Evolutionary conservation across 2,113 vertebrate species (phyloP).

Genomic region (Takifugu flavidus): DNA sequence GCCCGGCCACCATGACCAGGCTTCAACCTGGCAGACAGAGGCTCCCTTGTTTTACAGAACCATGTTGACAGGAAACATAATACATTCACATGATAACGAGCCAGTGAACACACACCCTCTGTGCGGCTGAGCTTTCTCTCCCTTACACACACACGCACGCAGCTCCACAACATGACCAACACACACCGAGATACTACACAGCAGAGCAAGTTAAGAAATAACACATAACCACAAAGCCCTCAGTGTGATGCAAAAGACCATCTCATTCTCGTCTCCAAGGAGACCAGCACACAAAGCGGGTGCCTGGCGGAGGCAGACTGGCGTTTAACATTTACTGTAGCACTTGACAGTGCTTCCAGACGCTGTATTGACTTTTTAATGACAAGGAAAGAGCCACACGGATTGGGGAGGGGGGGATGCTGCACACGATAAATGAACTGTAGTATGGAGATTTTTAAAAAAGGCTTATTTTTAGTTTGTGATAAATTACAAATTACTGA

Average conservation of each 20-base stretch:
- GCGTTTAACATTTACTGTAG: constrained; percentile 56
- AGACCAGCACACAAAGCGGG: constrained; percentile 65
- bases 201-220: not conserved
- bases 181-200: not conserved
- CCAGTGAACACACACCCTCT: constrained; percentile 21
- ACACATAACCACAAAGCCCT: constrained; percentile 57
- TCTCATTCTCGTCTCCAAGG: constrained; percentile 72
- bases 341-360: constrained; percentile 64
- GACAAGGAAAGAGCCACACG: not conserved
- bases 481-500: too few species aligned
- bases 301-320: constrained; percentile 66
- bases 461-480: too few species aligned
- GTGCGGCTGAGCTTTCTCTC: constrained; percentile 5
- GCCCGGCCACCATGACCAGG: constrained; percentile 46
- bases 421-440: too few species aligned
- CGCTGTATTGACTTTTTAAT: constrained; percentile 50
- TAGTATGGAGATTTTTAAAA: too few species aligned
- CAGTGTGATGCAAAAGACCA: constrained; percentile 64
- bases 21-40: constrained; percentile 65
- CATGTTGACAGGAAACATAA: constrained; percentile 65
- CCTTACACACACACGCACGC: not conserved
- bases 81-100: constrained; percentile 77
- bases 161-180: not conserved
- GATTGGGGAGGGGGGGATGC: not conserved
- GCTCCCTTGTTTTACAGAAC: constrained; percentile 66